Conservation (phyloP, 2,888 invertebrate species). For the Odiellus spinosus region DNA sequence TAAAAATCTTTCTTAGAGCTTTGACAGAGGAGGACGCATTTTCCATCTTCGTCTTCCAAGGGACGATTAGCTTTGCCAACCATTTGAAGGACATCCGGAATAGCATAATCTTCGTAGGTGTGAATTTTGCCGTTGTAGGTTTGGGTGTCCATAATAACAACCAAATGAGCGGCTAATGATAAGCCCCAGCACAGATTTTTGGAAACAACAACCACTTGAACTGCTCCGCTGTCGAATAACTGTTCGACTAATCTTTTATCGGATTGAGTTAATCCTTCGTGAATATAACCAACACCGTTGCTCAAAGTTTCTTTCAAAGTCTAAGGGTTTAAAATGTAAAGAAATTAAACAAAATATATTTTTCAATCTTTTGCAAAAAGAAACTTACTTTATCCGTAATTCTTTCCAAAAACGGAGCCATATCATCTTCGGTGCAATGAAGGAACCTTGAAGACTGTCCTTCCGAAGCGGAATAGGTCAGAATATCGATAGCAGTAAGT, state of each 20-base stretch:
- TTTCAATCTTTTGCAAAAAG: neutral
- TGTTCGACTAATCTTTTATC: constrained; percentile 86
- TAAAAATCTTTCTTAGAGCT: constrained; percentile 96
- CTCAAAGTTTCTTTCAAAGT: constrained; percentile 77
- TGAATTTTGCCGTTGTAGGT: constrained; percentile 62
- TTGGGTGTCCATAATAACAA: constrained; percentile 92
- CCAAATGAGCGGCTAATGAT: constrained; percentile 78
- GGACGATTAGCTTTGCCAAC: constrained; percentile 90
- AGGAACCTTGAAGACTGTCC: constrained; percentile 72
- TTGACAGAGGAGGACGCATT: constrained; percentile 92
- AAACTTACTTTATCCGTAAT: constrained; percentile 60
- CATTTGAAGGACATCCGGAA: constrained; percentile 96
- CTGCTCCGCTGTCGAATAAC: constrained; percentile 79
- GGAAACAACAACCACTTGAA: constrained; percentile 81
- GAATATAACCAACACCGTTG: constrained; percentile 92
- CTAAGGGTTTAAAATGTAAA: constrained; percentile 30
- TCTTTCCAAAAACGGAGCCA: constrained; percentile 71
- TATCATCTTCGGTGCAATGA: constrained; percentile 67
- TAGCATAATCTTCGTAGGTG: constrained; percentile 88
- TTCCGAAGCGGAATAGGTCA: constrained; percentile 85
- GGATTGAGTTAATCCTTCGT: constrained; percentile 71
- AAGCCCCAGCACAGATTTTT: constrained; percentile 84
- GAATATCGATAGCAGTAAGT: constrained; percentile 84
- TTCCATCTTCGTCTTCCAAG: constrained; percentile 70
- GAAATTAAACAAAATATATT: neutral